These are phyloP conservation scores for Lophura nycthemera DNA, from an alignment of 2,113 vertebrate species.

Conservation along the genomic window DNA sequence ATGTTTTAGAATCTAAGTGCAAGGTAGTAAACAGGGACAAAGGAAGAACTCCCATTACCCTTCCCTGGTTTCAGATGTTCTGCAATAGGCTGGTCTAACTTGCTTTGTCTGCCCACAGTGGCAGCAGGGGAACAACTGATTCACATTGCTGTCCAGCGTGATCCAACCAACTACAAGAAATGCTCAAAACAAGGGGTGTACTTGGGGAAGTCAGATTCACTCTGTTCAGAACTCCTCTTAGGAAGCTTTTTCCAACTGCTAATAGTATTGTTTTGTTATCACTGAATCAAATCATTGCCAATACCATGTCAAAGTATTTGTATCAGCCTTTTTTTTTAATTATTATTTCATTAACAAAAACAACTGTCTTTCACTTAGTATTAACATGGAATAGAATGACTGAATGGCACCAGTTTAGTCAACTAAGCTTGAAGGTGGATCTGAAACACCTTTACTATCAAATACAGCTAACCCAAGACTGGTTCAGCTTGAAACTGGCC, in stretches of 20 bases:
- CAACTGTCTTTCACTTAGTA: neutral
- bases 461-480: constrained; percentile 17
- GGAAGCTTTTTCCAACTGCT: neutral
- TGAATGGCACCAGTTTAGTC: neutral
- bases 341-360: neutral
- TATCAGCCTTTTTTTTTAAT: neutral
- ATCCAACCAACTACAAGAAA: neutral
- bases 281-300: neutral
- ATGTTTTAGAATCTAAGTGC: neutral
- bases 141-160: neutral
- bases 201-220: neutral
- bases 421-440: neutral
- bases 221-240: neutral
- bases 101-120: neutral
- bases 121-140: neutral
- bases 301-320: neutral
- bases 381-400: neutral
- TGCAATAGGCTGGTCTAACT: neutral
- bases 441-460: neutral
- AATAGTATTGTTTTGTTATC: neutral
- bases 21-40: neutral
- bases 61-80: neutral
- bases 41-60: neutral
- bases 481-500: constrained; percentile 45
- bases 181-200: neutral